Evolutionary conservation across 2,113 vertebrate genomes (phyloP).

Genomic region (Calyptommatus sinebrachiatus): DNA sequence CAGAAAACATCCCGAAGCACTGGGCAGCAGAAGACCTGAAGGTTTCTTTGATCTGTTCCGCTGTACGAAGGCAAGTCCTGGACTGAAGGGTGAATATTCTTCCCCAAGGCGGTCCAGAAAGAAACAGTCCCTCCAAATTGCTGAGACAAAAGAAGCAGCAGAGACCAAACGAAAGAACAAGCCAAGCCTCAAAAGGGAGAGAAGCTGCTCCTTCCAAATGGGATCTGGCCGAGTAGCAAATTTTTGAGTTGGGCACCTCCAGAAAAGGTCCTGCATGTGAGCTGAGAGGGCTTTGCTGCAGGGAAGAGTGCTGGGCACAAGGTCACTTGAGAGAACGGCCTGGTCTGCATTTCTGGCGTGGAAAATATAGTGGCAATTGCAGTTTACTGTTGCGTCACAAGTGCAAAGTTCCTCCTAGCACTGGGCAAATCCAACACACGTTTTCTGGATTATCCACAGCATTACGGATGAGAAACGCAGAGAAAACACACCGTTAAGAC

Average conservation of each 20-base stretch:
- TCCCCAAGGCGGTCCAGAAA: constrained; percentile 38
- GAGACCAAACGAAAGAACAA: background rate
- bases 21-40: background rate
- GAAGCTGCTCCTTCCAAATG: background rate
- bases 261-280: background rate
- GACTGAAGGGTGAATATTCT: constrained; percentile 27
- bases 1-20: background rate
- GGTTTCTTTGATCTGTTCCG: background rate
- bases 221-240: constrained; percentile 25
- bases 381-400: too few relatives aligned
- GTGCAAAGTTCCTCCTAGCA: constrained; percentile 33
- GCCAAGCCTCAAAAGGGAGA: constrained; percentile 38
- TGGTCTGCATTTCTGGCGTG: constrained; percentile 17
- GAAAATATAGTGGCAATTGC: background rate
- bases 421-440: constrained; percentile 15
- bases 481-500: constrained; percentile 64
- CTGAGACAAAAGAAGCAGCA: constrained; percentile 19
- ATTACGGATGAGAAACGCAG: constrained; percentile 20
- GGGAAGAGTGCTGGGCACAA: constrained; percentile 40
- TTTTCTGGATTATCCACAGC: constrained; percentile 34
- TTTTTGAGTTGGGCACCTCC: constrained; percentile 27
- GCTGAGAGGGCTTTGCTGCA: constrained; percentile 34
- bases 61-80: constrained; percentile 10
- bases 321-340: constrained; percentile 26
- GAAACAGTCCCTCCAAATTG: constrained; percentile 50